phyloP scores from a whole-genome alignment of 2,113 vertebrate species.

The Pygathrix nemaeus region DNA sequence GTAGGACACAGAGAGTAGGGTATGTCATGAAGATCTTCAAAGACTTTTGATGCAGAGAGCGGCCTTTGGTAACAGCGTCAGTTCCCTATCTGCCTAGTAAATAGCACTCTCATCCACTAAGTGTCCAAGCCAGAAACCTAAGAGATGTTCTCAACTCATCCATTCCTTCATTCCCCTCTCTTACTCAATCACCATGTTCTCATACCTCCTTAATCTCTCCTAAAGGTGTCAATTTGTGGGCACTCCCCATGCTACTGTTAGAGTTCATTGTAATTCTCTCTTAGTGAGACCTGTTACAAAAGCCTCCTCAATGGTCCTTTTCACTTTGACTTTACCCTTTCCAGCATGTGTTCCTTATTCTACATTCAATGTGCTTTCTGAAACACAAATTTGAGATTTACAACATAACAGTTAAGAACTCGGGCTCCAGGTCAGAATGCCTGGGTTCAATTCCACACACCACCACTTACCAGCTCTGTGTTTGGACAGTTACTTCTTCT shows the following conservation, averaged over 20 bases:
- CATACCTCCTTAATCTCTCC: background rate
- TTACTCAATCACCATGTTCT: background rate
- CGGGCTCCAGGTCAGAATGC: background rate
- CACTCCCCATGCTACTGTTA: background rate
- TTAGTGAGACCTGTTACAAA: background rate
- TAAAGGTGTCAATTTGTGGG: background rate
- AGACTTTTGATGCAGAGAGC: background rate
- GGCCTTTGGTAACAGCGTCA: background rate
- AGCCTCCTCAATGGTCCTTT: background rate
- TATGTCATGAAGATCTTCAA: background rate
- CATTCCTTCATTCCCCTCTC: background rate
- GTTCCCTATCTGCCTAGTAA: background rate
- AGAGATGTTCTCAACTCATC: background rate
- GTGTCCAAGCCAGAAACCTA: background rate
- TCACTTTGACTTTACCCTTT: background rate
- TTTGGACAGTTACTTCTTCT: background rate
- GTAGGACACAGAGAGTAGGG: background rate
- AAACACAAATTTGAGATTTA: background rate
- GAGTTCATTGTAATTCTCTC: background rate
- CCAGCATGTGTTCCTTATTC: background rate
- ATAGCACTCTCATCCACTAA: background rate
- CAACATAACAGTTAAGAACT: background rate
- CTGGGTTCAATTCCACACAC: background rate
- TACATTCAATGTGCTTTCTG: background rate
- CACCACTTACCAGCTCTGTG: background rate